Conservation (phyloP, 2,113 vertebrate genomes). For the Microcebus tavaratra region DNA sequence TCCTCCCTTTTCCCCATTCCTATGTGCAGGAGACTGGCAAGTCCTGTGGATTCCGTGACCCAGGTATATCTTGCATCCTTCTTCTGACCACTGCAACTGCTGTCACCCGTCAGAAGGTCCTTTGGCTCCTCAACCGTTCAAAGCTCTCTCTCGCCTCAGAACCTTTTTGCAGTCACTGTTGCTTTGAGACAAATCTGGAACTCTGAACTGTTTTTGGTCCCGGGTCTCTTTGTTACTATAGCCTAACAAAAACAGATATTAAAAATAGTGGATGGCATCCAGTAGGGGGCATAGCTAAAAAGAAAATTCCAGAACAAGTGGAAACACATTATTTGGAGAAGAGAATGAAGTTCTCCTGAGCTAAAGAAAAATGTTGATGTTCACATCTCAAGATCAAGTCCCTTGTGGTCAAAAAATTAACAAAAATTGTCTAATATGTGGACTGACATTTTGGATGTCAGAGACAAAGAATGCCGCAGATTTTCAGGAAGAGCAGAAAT, state of each 20-base stretch:
- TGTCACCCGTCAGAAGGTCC: too few relatives aligned
- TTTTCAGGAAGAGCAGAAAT: not conserved
- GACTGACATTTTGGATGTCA: slow-evolving; percentile 20
- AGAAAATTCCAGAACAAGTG: slow-evolving; percentile 1
- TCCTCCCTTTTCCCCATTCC: not conserved
- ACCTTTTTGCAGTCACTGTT: not conserved
- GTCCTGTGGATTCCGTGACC: not conserved
- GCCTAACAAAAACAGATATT: not conserved
- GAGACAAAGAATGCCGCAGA: not conserved
- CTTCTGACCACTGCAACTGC: not conserved
- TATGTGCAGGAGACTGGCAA: not conserved
- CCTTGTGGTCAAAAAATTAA: not conserved
- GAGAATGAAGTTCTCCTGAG: not conserved
- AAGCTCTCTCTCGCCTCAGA: not conserved
- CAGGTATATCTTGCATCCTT: not conserved
- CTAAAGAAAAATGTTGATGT: not conserved
- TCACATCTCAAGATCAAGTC: too few relatives aligned
- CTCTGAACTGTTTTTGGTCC: not conserved
- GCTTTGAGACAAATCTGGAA: not conserved
- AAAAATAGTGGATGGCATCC: not conserved
- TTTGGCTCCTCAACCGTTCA: not conserved
- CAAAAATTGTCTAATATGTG: not conserved
- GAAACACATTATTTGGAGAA: not conserved
- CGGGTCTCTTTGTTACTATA: not conserved
- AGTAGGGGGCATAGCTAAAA: not conserved